phyloP scores from a whole-genome alignment of 1,140 invertebrate species.

The Hypsibius dujardini region DNA sequence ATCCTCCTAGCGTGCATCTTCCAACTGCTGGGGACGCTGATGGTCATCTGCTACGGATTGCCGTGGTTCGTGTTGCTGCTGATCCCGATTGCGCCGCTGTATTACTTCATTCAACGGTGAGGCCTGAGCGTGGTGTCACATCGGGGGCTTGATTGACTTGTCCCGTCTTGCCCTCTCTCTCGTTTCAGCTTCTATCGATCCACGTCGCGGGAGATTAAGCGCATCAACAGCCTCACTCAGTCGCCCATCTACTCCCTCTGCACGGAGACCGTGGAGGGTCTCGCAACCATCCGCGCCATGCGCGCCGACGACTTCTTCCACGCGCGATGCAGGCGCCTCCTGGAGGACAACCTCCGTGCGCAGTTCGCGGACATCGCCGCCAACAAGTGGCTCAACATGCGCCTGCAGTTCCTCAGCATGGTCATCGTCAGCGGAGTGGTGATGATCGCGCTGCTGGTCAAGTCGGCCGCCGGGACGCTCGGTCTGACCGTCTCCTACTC shows the following conservation, averaged over 20 bases:
- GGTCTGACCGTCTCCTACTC: constrained; percentile 86
- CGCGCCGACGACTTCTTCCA: constrained; percentile 36
- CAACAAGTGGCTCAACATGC: constrained; percentile 66
- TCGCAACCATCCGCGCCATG: constrained; percentile 65
- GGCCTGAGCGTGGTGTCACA: constrained; percentile 23
- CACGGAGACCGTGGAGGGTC: constrained; percentile 67
- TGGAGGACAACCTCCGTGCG: constrained; percentile 67
- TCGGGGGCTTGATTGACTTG: no score
- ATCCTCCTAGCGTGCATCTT: constrained; percentile 77
- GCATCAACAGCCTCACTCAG: constrained; percentile 65
- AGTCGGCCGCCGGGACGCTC: constrained; percentile 30
- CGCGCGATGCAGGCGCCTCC: constrained; percentile 18
- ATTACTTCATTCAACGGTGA: constrained; percentile 54
- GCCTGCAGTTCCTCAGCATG: constrained; percentile 75
- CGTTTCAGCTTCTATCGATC: constrained; percentile 39
- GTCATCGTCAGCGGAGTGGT: constrained; percentile 58
- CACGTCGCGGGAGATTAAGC: constrained; percentile 76
- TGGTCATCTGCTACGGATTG: constrained; percentile 67
- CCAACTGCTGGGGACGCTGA: constrained; percentile 52
- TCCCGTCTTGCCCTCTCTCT: no score
- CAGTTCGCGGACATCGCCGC: constrained; percentile 59
- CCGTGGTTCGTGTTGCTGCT: constrained; percentile 68
- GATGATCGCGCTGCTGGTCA: constrained; percentile 18
- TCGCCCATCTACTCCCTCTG: constrained; percentile 84
- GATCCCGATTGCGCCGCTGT: constrained; percentile 57